Base-by-base conservation (phyloP, 2,113 vertebrate species). In the Lophura nycthemera region DNA sequence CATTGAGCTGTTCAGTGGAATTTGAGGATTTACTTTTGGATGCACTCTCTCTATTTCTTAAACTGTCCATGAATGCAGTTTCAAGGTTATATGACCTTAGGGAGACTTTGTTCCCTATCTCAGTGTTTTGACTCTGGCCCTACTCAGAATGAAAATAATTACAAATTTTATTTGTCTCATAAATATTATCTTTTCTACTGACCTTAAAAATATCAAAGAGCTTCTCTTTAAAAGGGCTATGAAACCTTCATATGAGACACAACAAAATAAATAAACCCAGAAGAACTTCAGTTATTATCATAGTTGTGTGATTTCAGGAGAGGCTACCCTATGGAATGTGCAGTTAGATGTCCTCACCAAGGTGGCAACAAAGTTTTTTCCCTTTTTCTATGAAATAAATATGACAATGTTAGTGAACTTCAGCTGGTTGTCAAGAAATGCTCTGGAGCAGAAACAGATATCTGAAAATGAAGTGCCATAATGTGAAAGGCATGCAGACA, bases 41-140 rank as follows among this genome's bases (percentile, higher is more conserved):
- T 87, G 40, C 29, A 61, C 4, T 20, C 78, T 96, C 85, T 91
- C 78, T 93, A 32, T 89, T 82, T 82, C 59, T 79, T 16, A 66
- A 83, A 56, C 65, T 76, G 36, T 79, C 43, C 1, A 0, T n/a
- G 66, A 78, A 24, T 40, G 80, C 0, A 1, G 32, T 79, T 86
- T 86, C 84, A 83, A 70, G 74, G 67, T 70, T 69, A 11, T 10
- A 6, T 16, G 74, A 36, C n/a, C 59, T 88, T 48, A 76, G 40
- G 43, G 89, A 91, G 71, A 85, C 13, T 32, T 69, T 59, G 59
- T 84, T 93, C 47, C n/a, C 25, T 90, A 76, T 92, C 84, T 92
- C 36, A 9, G 16, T 60, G 19, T 83, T 79, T 94, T 96, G 87
- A 90, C 63, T 94, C 19, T 89, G 81, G 10, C 64, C 56, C 38